Evolutionary conservation across 2,113 vertebrate species (phyloP).

Genomic region (Oncorhynchus nerka): DNA sequence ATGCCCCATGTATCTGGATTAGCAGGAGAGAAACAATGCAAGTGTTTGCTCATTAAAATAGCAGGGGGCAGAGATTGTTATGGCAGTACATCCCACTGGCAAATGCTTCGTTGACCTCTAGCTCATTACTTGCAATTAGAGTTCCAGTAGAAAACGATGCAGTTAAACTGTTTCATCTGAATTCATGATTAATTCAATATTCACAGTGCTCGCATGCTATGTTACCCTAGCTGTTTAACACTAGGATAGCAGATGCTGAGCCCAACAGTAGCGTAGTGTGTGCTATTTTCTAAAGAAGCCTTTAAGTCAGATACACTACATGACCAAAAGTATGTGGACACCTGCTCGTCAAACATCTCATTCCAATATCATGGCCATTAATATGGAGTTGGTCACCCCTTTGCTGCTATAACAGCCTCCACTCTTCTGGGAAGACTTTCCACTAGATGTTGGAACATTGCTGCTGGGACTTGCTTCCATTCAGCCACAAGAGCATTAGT

Average conservation of each 20-base stretch:
- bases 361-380: too few species aligned
- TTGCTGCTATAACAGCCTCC: too few species aligned
- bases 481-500: too few species aligned
- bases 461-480: too few species aligned
- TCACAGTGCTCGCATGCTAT: slow-evolving; percentile 6
- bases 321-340: neutral
- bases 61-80: slow-evolving; percentile 23
- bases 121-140: slow-evolving; percentile 35
- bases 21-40: neutral
- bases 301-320: neutral
- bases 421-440: too few species aligned
- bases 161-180: slow-evolving; percentile 28
- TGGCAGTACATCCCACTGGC: slow-evolving; percentile 22
- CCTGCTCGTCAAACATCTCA: too few species aligned
- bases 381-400: too few species aligned
- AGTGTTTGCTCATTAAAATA: slow-evolving; percentile 12
- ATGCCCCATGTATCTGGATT: neutral
- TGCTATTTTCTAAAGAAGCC: slow-evolving; percentile 17
- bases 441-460: too few species aligned
- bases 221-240: slow-evolving; percentile 21
- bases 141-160: neutral
- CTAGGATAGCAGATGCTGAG: slow-evolving; percentile 30
- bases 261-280: neutral
- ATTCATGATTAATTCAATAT: slow-evolving; percentile 29
- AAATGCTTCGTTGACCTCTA: slow-evolving; percentile 36